Evolutionary conservation across 2,888 invertebrate species (phyloP), one percentile per base, ranked within the genome.

Genomic region (Pandemis cinnamomeana): DNA sequence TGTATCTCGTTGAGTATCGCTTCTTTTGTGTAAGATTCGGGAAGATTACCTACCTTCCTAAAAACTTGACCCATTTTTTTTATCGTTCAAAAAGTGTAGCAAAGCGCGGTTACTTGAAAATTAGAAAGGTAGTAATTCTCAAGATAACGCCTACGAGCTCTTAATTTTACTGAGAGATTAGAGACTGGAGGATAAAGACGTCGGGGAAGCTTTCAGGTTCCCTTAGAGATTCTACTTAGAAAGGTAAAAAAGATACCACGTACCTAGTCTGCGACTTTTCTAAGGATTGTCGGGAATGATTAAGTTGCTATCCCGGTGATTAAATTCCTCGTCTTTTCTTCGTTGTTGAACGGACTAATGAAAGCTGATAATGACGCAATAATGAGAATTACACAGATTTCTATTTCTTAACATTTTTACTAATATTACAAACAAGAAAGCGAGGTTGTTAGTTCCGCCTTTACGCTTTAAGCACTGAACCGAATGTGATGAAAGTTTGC

Each of bases 1-100:
- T 71, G 46, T 60, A 44, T 61, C 36, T 51, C n/a, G 51, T 48
- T 15, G 13, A 27, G 11, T 63, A 63, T 58, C 64, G 58, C 48
- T 66, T 41, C 11, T 71, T 71, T 71, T 66, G 60, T 66, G 48
- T 20, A 5, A 71, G 41, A 63, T 44, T 41, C 64, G 64, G 48
- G 66, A 36, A 51, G 51, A 51, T 42, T 53, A 41, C 66, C 41
- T 67, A n/a, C 27, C 53, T 41, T 27, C 6, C 20, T 13, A 13
- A 11, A 15, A 36, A 48, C 20, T 64, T 64, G 64, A 64, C 64
- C 27, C 27, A 20, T 46, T 48, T 63, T 42, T 36, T 64, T 63
- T 15, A 62, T 10, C 11, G 44, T 46, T 63, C 51, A 10, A 63
- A 42, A 44, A 63, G 6, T 58, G 63, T 15, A 63, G 44, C 63